A percentile compares a stretch with the other conserved stretches of the same genome.
These are phyloP conservation scores for Fratercula arctica DNA, from an alignment of 2,797 vertebrate genomes.

Conservation along the genomic window DNA sequence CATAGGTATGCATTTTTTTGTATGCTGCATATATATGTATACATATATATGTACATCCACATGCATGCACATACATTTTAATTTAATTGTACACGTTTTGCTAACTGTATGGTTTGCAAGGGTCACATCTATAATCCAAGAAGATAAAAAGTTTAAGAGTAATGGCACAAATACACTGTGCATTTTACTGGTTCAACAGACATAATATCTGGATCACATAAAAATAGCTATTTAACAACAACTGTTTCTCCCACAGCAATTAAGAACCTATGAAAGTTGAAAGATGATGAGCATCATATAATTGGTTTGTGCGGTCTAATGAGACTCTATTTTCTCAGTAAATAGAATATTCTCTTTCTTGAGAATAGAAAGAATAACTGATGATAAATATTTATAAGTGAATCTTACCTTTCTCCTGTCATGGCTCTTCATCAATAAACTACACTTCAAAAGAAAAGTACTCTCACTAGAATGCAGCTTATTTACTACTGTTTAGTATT, in stretches of 20 bases:
- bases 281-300: conserved; percentile 46
- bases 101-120: background rate
- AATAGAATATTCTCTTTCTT: conserved; percentile 42
- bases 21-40: background rate
- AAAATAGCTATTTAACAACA: conserved; percentile 59
- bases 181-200: background rate
- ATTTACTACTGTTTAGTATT: background rate
- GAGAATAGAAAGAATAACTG: conserved; percentile 23
- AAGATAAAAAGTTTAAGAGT: background rate
- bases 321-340: conserved; percentile 11
- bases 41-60: background rate
- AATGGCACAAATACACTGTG: background rate
- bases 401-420: conserved; percentile 7
- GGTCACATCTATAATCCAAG: background rate
- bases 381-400: conserved; percentile 54
- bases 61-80: background rate
- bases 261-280: conserved; percentile 50
- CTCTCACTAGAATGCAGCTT: background rate
- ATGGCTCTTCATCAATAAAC: background rate
- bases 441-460: background rate
- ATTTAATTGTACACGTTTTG: background rate
- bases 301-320: conserved; percentile 49
- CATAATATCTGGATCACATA: conserved; percentile 1
- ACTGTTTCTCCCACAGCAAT: conserved; percentile 56
- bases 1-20: rapidly evolving